phyloP scores from a whole-genome alignment of 2,797 vertebrate species.

The Harpagifer antarcticus region DNA sequence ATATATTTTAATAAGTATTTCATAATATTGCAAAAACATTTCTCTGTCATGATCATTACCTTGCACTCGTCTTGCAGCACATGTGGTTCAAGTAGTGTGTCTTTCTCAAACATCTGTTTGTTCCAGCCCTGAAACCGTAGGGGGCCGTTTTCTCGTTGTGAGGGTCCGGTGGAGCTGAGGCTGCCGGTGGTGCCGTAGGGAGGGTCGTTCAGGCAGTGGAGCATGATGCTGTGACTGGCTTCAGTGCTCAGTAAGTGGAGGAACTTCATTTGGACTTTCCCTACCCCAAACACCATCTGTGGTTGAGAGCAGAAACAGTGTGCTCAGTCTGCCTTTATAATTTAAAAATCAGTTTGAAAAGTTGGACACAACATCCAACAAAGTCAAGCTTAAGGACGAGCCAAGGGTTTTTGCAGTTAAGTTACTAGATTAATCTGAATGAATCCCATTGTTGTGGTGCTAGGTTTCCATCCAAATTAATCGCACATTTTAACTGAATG shows the following conservation, averaged over 20 bases:
- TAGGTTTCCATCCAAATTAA: too few relatives aligned
- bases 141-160: slow-evolving; percentile 55
- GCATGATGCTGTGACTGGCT: slow-evolving; percentile 90
- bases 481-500: too few relatives aligned
- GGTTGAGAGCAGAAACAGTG: slow-evolving; percentile 41
- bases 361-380: background rate
- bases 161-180: slow-evolving; percentile 58
- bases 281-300: slow-evolving; percentile 91
- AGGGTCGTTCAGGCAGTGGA: slow-evolving; percentile 90
- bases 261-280: slow-evolving; percentile 99
- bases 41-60: slow-evolving; percentile 82
- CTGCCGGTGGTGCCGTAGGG: slow-evolving; percentile 36
- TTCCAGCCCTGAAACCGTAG: slow-evolving; percentile 94
- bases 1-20: background rate
- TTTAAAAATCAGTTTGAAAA: background rate
- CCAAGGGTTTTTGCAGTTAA: background rate
- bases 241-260: slow-evolving; percentile 95
- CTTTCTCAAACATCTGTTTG: slow-evolving; percentile 90
- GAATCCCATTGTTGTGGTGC: background rate
- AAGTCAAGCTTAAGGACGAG: background rate
- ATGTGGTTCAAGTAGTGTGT: slow-evolving; percentile 89
- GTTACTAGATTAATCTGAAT: background rate
- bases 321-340: slow-evolving; percentile 9
- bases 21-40: background rate
- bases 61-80: slow-evolving; percentile 93